phyloP scores from a whole-genome alignment of 2,113 vertebrate species.

The Hypanus sabinus region DNA sequence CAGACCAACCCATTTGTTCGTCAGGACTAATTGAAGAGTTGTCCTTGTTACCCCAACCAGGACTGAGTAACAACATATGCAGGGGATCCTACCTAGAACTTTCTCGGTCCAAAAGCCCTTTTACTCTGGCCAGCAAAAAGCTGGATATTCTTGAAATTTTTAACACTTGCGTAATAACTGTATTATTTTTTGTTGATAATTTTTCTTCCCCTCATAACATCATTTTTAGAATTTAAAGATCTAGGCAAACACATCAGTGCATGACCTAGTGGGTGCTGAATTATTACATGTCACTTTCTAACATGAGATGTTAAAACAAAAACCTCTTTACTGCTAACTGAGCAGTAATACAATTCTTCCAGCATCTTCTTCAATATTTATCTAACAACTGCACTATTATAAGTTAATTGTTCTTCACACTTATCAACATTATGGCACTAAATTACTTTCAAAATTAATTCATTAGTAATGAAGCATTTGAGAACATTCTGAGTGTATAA shows the following conservation, averaged over 20 bases:
- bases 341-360: background rate
- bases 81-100: background rate
- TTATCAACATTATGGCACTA: background rate
- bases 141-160: background rate
- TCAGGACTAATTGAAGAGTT: background rate
- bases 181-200: background rate
- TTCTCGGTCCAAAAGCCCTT: background rate
- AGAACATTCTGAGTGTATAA: background rate
- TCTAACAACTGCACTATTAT: background rate
- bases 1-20: too few species aligned
- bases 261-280: background rate
- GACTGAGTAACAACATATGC: background rate
- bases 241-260: background rate
- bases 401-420: too few species aligned
- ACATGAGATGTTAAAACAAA: too few species aligned
- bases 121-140: background rate
- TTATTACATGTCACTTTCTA: background rate
- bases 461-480: background rate
- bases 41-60: background rate
- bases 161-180: too few species aligned
- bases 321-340: background rate
- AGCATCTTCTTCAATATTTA: background rate
- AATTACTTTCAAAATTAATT: background rate
- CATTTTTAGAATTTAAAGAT: background rate
- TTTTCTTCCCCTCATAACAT: background rate